A percentile compares a stretch with the other conserved stretches of the same genome.
Conservation (phyloP, 2,113 vertebrate genomes). For the Hippocampus guttulatus region DNA sequence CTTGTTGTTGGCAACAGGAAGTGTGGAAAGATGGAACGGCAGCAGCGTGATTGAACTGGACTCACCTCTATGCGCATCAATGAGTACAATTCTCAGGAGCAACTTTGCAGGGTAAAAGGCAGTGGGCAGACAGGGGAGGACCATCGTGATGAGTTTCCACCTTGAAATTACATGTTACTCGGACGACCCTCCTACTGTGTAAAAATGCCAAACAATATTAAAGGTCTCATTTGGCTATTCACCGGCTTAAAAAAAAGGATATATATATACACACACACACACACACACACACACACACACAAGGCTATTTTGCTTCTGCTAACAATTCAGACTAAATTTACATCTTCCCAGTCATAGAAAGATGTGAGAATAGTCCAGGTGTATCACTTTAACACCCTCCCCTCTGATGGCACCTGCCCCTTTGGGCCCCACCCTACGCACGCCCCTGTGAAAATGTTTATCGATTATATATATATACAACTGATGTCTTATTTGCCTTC, state of each 20-base stretch:
- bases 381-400: too few relatives aligned
- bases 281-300: too few relatives aligned
- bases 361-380: too few relatives aligned
- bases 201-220: background rate
- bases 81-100: background rate
- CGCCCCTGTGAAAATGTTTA: too few relatives aligned
- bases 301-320: too few relatives aligned
- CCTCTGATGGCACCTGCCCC: too few relatives aligned
- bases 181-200: background rate
- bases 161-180: background rate
- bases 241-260: background rate
- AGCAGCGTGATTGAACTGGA: conserved; percentile 3
- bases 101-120: conserved; percentile 7
- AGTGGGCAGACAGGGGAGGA: background rate
- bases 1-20: conserved; percentile 3
- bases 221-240: background rate
- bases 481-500: too few relatives aligned
- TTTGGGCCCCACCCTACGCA: too few relatives aligned
- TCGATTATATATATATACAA: too few relatives aligned
- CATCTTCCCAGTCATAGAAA: too few relatives aligned
- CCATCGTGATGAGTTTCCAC: background rate
- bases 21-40: conserved; percentile 6
- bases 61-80: conserved; percentile 6
- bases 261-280: too few relatives aligned
- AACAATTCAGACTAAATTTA: too few relatives aligned